These are phyloP conservation scores for Pseudomyrmex gracilis DNA, from an alignment of 1,140 invertebrate genomes.

Conservation along the genomic window DNA sequence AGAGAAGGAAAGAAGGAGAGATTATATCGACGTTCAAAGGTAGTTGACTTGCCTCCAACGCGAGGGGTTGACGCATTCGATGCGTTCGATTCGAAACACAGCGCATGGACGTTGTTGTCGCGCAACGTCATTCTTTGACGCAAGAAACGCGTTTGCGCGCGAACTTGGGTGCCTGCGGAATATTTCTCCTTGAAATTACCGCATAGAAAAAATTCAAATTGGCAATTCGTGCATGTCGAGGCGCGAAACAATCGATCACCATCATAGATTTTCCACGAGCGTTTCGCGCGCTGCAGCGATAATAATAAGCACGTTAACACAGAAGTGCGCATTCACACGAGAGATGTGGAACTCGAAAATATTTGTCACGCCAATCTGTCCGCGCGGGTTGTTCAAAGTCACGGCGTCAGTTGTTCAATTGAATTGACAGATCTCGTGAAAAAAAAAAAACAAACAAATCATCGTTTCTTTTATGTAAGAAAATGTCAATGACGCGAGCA, in stretches of 20 bases:
- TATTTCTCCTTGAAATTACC: constrained; percentile 14
- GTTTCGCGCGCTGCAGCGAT: constrained; percentile 8
- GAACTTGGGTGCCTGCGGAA: constrained; percentile 2
- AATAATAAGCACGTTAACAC: not conserved
- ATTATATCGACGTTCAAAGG: constrained; percentile 59
- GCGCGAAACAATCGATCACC: not conserved
- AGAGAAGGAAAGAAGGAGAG: constrained; percentile 49
- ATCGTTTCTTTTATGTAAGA: not conserved
- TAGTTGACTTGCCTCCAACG: constrained; percentile 54
- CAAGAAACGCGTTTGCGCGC: not conserved
- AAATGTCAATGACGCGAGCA: not conserved
- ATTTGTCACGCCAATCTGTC: not conserved
- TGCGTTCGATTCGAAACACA: constrained; percentile 36
- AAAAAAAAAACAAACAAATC: not conserved
- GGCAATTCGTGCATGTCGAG: constrained; percentile 10
- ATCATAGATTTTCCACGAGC: constrained; percentile 45
- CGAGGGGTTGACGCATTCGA: constrained; percentile 13
- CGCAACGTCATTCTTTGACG: constrained; percentile 32
- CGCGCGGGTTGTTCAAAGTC: constrained; percentile 12
- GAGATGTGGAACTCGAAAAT: not conserved
- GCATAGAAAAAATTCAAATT: constrained; percentile 18
- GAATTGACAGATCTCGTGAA: not conserved
- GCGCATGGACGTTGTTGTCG: constrained; percentile 19
- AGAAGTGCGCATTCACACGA: constrained; percentile 15
- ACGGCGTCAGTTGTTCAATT: constrained; percentile 36